Conservation (phyloP, 2,113 vertebrate genomes). For the Aix galericulata region DNA sequence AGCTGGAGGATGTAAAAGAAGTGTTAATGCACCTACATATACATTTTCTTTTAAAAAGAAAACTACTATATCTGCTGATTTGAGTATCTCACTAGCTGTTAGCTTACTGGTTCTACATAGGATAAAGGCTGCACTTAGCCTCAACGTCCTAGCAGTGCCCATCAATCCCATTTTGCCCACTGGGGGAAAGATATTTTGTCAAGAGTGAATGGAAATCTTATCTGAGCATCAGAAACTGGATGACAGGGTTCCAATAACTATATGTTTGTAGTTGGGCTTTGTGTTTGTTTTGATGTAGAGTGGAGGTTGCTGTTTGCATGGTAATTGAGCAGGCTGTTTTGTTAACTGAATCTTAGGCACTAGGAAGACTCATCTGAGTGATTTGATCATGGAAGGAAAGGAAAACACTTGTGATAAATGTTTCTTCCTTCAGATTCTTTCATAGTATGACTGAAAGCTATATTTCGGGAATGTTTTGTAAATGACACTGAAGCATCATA, state of each 20-base stretch:
- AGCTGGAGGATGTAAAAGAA: background rate
- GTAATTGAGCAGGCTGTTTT: slow-evolving; percentile 31
- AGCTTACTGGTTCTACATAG: background rate
- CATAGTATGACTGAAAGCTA: slow-evolving; percentile 28
- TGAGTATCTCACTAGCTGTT: background rate
- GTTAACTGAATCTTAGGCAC: background rate
- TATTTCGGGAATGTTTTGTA: slow-evolving; percentile 61
- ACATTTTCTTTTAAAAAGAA: background rate
- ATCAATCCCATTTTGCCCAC: background rate
- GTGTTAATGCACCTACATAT: background rate
- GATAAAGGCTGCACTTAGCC: background rate
- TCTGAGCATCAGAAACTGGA: background rate
- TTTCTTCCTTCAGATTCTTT: slow-evolving; percentile 43
- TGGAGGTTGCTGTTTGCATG: background rate
- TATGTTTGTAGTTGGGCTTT: background rate
- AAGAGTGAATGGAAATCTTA: background rate
- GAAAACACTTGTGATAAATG: background rate
- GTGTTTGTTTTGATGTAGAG: slow-evolving; percentile 5
- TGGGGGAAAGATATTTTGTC: background rate
- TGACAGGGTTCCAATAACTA: background rate
- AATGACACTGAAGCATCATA: slow-evolving; percentile 46
- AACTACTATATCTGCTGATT: background rate
- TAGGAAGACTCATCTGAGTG: slow-evolving; percentile 7
- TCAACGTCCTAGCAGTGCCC: background rate
- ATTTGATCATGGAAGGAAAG: background rate